phyloP scores from a whole-genome alignment of 1,140 invertebrate species.

The Halictus rubicundus region DNA sequence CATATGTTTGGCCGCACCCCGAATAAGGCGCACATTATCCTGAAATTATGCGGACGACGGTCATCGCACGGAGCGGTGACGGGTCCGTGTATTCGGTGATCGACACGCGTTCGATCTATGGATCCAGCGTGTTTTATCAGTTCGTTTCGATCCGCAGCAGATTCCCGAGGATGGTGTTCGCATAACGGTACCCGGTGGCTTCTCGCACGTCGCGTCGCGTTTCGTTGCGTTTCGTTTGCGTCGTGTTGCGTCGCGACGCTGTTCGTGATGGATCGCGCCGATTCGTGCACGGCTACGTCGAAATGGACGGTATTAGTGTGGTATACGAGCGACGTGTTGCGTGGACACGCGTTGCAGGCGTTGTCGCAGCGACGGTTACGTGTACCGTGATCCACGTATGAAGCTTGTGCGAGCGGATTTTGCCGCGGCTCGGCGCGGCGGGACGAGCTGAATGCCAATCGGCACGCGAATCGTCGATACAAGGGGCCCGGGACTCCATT shows the following conservation, averaged over 20 bases:
- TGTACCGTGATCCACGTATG: slow-evolving; percentile 30
- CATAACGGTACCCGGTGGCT: slow-evolving; percentile 65
- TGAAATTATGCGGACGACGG: too few species aligned
- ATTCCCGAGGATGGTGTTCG: slow-evolving; percentile 63
- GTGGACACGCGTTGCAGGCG: too few species aligned
- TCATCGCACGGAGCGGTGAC: too few species aligned
- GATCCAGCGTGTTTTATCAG: slow-evolving; percentile 53
- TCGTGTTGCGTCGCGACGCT: slow-evolving; percentile 48
- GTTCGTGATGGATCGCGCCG: slow-evolving; percentile 27
- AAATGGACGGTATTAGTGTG: neutral
- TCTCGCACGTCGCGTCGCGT: slow-evolving; percentile 53
- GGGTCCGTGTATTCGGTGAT: neutral
- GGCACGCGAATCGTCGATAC: slow-evolving; percentile 40
- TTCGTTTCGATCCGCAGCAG: slow-evolving; percentile 62
- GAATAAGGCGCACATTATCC: too few species aligned
- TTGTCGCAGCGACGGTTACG: slow-evolving; percentile 34
- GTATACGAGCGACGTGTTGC: neutral
- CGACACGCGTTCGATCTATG: slow-evolving; percentile 21
- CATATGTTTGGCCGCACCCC: too few species aligned
- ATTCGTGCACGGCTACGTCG: slow-evolving; percentile 4
- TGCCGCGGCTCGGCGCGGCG: slow-evolving; percentile 8
- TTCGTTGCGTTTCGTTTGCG: neutral
- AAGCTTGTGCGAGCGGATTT: slow-evolving; percentile 53
- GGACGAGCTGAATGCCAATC: slow-evolving; percentile 58
- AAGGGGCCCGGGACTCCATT: neutral